phyloP scores from a whole-genome alignment of 2,888 invertebrate species.

The Drosophila quinaria region DNA sequence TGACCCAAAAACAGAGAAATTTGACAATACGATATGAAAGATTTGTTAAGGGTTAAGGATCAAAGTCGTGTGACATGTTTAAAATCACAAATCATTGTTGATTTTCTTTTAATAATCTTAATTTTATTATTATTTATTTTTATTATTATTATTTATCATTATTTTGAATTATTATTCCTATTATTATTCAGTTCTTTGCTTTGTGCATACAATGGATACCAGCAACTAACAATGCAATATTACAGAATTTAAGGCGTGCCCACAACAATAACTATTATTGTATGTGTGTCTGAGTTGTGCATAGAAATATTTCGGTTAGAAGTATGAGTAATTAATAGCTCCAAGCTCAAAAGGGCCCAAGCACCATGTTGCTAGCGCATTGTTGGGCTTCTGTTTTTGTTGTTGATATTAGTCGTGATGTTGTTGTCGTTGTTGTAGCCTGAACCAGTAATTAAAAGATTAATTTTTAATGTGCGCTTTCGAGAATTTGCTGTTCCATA shows the following conservation, averaged over 20 bases:
- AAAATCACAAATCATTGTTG: neutral
- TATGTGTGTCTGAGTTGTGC: slow-evolving; percentile 5
- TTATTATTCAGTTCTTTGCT: too few species aligned
- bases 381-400: slow-evolving; percentile 4
- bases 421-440: slow-evolving; percentile 30
- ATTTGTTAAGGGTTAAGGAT: neutral
- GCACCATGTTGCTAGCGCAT: slow-evolving; percentile 37
- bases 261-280: slow-evolving; percentile 26
- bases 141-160: neutral
- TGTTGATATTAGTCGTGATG: neutral
- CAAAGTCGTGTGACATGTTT: neutral
- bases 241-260: slow-evolving; percentile 34
- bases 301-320: slow-evolving; percentile 24
- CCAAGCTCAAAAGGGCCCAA: slow-evolving; percentile 35
- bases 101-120: neutral
- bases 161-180: neutral
- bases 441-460: slow-evolving; percentile 74
- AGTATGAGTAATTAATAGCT: slow-evolving; percentile 58
- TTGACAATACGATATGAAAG: slow-evolving; percentile 5
- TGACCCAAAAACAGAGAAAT: neutral
- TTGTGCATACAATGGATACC: too few species aligned
- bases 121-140: neutral
- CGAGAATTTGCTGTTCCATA: slow-evolving; percentile 30
- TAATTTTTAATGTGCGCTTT: slow-evolving; percentile 75
- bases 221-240: slow-evolving; percentile 32